Conservation (phyloP, 2,888 invertebrate species). For the Apoderus coryli region DNA sequence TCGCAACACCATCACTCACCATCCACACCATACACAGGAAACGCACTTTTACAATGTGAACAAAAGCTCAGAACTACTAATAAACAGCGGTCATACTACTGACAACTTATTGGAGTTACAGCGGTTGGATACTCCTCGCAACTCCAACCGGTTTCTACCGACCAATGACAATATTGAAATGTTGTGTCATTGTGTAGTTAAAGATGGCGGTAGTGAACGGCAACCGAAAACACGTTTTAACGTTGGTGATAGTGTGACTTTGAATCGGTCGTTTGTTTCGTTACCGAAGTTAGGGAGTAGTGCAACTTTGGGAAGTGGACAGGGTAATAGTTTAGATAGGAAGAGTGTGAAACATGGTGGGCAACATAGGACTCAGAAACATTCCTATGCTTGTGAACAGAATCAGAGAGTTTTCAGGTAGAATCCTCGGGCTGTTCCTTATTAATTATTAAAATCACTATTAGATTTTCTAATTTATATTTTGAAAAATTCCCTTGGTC, state of each 20-base stretch:
- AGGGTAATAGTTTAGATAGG: constrained; percentile 34
- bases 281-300: constrained; percentile 26
- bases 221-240: constrained; percentile 21
- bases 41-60: constrained; percentile 20
- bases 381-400: constrained; percentile 37
- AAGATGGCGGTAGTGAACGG: constrained; percentile 19
- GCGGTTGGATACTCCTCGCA: constrained; percentile 11
- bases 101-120: constrained; percentile 20
- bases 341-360: constrained; percentile 20
- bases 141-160: too few relatives aligned
- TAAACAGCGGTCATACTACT: constrained; percentile 18
- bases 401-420: constrained; percentile 15
- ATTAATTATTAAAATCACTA: too few relatives aligned
- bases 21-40: too few relatives aligned
- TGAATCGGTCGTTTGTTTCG: constrained; percentile 25
- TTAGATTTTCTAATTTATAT: too few relatives aligned
- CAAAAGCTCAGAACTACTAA: constrained; percentile 26
- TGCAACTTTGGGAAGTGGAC: too few relatives aligned
- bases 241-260: constrained; percentile 24
- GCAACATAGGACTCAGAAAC: constrained; percentile 18
- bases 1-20: constrained; percentile 16
- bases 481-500: too few relatives aligned
- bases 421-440: too few relatives aligned
- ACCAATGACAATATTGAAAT: too few relatives aligned
- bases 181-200: constrained; percentile 27